phyloP scores from a whole-genome alignment of 2,888 invertebrate genomes.

The Leptinotarsa haldemani region DNA sequence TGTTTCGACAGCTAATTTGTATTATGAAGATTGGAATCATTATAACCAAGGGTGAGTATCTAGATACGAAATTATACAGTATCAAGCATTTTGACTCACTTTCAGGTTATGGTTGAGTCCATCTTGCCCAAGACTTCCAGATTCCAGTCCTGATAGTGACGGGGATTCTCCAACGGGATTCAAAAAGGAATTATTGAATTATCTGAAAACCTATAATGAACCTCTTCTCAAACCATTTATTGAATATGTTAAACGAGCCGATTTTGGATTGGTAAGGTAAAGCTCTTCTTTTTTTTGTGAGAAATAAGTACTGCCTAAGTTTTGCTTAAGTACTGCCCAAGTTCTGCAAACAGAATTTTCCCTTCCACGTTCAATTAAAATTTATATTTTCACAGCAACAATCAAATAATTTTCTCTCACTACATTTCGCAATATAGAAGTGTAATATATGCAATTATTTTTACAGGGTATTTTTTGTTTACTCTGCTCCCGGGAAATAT shows the following conservation, averaged over 20 bases:
- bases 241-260: constrained; percentile 78
- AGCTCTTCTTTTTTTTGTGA: neutral
- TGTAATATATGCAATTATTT: neutral
- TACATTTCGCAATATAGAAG: neutral
- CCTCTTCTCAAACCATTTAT: constrained; percentile 79
- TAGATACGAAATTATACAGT: neutral
- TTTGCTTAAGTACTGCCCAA: too few species aligned
- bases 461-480: constrained; percentile 84
- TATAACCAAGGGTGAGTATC: constrained; percentile 85
- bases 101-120: constrained; percentile 91
- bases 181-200: constrained; percentile 80
- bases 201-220: constrained; percentile 80
- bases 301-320: neutral
- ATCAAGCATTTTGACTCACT: constrained; percentile 14
- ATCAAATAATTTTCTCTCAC: too few species aligned
- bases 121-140: constrained; percentile 74
- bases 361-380: too few species aligned
- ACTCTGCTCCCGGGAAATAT: constrained; percentile 88
- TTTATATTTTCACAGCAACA: too few species aligned
- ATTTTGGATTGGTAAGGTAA: constrained; percentile 86
- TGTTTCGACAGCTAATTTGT: constrained; percentile 92
- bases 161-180: constrained; percentile 90
- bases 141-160: constrained; percentile 66
- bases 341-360: too few species aligned
- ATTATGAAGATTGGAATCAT: constrained; percentile 93